A percentile compares a stretch with the other conserved stretches of the same genome.
Evolutionary conservation across 1,140 invertebrate genomes (phyloP).

Genomic region (Macrosteles quadrilineatus): DNA sequence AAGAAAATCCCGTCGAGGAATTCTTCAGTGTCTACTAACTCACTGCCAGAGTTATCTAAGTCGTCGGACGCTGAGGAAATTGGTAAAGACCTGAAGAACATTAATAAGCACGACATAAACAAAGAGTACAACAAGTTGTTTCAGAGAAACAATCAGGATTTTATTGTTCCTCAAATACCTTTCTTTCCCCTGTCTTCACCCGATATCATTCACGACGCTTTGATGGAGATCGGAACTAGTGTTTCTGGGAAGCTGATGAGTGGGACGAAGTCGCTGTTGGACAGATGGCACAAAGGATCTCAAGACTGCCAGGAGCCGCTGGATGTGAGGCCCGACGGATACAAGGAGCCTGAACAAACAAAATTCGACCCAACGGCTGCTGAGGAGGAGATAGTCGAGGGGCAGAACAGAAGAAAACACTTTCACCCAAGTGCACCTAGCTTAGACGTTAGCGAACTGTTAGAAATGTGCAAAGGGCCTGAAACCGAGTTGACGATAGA

Average conservation of each 20-base stretch:
- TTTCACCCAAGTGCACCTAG: conserved; percentile 16
- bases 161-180: conserved; percentile 33
- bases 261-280: conserved; percentile 55
- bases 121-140: conserved; percentile 14
- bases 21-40: conserved; percentile 5
- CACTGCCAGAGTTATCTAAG: conserved; percentile 23
- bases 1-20: not conserved
- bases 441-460: conserved; percentile 28
- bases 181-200: conserved; percentile 41
- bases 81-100: not conserved
- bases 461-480: conserved; percentile 32
- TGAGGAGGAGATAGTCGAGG: conserved; percentile 30
- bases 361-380: not conserved
- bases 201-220: conserved; percentile 47
- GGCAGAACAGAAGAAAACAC: conserved; percentile 13
- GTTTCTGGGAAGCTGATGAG: conserved; percentile 54
- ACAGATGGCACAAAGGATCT: conserved; percentile 47
- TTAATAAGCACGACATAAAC: conserved; percentile 13
- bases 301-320: not conserved
- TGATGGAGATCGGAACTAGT: conserved; percentile 54
- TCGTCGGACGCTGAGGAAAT: not conserved
- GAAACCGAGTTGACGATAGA: conserved; percentile 7
- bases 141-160: conserved; percentile 16
- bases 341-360: not conserved
- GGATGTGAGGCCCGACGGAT: not conserved